A percentile compares a stretch with the other conserved stretches of the same genome.
These are phyloP conservation scores for Ditylenchus dipsaci DNA, from an alignment of 1,140 invertebrate species.

Conservation along the genomic window DNA sequence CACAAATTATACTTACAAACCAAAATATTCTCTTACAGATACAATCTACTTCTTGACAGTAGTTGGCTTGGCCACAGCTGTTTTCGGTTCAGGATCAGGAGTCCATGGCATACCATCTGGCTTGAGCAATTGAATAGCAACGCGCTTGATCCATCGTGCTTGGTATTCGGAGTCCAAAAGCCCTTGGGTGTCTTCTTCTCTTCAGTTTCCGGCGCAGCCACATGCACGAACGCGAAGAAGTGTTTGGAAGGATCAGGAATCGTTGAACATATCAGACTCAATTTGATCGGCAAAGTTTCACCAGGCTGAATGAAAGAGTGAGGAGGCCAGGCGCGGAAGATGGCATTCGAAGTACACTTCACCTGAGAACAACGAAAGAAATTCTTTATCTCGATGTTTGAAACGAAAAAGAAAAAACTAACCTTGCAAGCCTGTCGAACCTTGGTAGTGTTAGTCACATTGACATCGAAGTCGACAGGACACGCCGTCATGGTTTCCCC, in stretches of 20 bases:
- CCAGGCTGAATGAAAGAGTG: slow-evolving; percentile 32
- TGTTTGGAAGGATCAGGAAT: slow-evolving; percentile 32
- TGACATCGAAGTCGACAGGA: slow-evolving; percentile 21
- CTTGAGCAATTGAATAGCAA: slow-evolving; percentile 14
- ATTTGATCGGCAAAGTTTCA: slow-evolving; percentile 26
- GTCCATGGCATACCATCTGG: slow-evolving; percentile 13
- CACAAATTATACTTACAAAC: too few species aligned
- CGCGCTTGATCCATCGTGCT: slow-evolving; percentile 29
- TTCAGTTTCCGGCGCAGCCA: slow-evolving; percentile 20
- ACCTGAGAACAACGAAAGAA: slow-evolving; percentile 16
- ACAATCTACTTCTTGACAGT: neutral
- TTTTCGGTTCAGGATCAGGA: neutral
- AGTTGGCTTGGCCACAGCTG: neutral
- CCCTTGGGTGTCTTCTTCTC: slow-evolving; percentile 10
- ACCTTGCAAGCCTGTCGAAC: slow-evolving; percentile 38
- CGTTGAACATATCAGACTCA: slow-evolving; percentile 14
- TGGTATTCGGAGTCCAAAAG: slow-evolving; percentile 30
- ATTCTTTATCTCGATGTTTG: neutral
- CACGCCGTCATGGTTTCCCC: slow-evolving; percentile 20
- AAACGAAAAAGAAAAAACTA: neutral
- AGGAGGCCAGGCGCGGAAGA: slow-evolving; percentile 44
- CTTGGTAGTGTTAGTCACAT: slow-evolving; percentile 33
- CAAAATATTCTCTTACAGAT: too few species aligned
- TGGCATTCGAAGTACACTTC: slow-evolving; percentile 46
- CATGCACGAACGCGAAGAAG: slow-evolving; percentile 47